These are phyloP conservation scores for Hydrocynus forskahlii DNA, from an alignment of 2,797 vertebrate genomes.

Conservation along the genomic window DNA sequence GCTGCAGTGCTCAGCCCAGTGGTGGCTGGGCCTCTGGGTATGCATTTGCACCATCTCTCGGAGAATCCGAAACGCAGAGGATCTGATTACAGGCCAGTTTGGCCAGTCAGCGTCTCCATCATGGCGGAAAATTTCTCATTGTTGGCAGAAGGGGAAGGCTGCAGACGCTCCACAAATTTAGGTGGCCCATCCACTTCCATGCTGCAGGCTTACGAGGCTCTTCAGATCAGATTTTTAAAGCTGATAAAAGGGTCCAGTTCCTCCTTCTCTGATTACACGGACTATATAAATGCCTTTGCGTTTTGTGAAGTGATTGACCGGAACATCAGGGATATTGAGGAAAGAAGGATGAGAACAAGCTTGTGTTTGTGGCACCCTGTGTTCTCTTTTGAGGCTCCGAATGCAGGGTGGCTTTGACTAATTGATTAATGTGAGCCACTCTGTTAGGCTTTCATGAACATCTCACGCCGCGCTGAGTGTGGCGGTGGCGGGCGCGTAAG, in stretches of 20 bases:
- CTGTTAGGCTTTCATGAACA: slow-evolving; percentile 7
- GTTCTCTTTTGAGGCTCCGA: not conserved
- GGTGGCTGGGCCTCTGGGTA: slow-evolving; percentile 43
- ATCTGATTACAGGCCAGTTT: slow-evolving; percentile 52
- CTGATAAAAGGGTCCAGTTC: not conserved
- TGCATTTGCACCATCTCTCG: slow-evolving; percentile 21
- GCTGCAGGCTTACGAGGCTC: not conserved
- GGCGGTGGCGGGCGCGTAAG: slow-evolving; percentile 14
- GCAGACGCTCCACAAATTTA: not conserved
- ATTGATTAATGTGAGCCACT: slow-evolving; percentile 22
- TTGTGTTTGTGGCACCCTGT: not conserved
- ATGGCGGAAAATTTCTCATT: slow-evolving; percentile 32
- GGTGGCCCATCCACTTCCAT: not conserved
- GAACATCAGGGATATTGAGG: not conserved
- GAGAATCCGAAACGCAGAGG: slow-evolving; percentile 23
- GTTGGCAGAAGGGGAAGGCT: not conserved
- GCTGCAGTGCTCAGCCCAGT: slow-evolving; percentile 37
- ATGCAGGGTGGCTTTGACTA: slow-evolving; percentile 16
- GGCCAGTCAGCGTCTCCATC: slow-evolving; percentile 16
- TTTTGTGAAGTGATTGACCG: not conserved
- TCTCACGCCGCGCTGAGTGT: slow-evolving; percentile 7
- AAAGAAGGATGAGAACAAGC: not conserved
- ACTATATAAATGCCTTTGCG: not conserved
- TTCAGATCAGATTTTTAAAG: not conserved
- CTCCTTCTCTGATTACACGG: not conserved